Conservation (phyloP, 2,888 invertebrate species). For the Parnassius orleans region DNA sequence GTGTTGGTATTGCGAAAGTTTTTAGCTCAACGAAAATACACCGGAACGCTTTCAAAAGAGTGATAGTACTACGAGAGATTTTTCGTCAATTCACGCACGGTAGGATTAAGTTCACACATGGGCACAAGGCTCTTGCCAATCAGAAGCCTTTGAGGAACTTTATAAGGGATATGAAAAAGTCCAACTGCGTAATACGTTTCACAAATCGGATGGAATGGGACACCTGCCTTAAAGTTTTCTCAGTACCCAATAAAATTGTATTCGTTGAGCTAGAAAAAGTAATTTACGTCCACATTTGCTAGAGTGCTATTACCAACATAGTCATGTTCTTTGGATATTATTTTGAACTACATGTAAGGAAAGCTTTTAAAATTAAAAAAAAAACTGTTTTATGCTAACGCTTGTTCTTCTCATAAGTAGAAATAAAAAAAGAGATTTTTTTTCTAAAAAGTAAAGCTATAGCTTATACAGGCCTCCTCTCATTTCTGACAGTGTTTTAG, state of each 20-base stretch:
- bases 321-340: too few relatives aligned
- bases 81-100: conserved; percentile 48
- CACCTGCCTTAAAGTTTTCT: conserved; percentile 26
- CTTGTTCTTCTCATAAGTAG: too few relatives aligned
- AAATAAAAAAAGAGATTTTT: too few relatives aligned
- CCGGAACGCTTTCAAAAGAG: conserved; percentile 77
- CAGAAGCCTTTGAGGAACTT: conserved; percentile 60
- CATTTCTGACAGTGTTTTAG: too few relatives aligned
- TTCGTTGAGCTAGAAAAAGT: conserved; percentile 25
- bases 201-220: conserved; percentile 28
- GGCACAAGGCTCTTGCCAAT: conserved; percentile 49
- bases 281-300: conserved; percentile 18
- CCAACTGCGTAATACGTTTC: conserved; percentile 31
- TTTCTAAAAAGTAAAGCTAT: too few relatives aligned
- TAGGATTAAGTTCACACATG: conserved; percentile 66
- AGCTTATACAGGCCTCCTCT: too few relatives aligned
- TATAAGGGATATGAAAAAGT: conserved; percentile 38
- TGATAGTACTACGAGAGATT: conserved; percentile 57
- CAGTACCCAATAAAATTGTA: conserved; percentile 25
- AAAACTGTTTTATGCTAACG: too few relatives aligned
- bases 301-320: too few relatives aligned
- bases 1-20: conserved; percentile 74
- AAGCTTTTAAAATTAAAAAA: too few relatives aligned
- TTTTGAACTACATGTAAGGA: too few relatives aligned
- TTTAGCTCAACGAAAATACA: conserved; percentile 77